These are phyloP conservation scores for Nephrotoma guestfalica DNA, from an alignment of 2,888 invertebrate genomes.

Conservation along the genomic window DNA sequence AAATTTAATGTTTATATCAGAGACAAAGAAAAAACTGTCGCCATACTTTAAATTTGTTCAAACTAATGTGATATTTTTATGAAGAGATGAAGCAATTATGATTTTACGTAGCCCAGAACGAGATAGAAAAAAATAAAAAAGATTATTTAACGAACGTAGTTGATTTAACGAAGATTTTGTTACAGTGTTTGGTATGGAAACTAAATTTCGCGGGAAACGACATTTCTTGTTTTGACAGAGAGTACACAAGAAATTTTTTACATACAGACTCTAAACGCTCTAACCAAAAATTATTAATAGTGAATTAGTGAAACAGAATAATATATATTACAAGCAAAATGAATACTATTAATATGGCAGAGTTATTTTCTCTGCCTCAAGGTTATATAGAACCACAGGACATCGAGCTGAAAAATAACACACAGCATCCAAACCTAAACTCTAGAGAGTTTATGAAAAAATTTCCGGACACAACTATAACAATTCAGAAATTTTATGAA, in stretches of 20 bases:
- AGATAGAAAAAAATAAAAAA: neutral
- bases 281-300: neutral
- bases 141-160: neutral
- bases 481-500: conserved; percentile 26
- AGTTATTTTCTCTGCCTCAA: conserved; percentile 15
- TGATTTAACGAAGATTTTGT: neutral
- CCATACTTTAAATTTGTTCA: neutral
- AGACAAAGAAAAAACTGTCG: conserved; percentile 1
- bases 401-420: conserved; percentile 18
- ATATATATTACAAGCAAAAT: neutral
- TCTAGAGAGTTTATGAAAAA: conserved; percentile 26
- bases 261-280: no score
- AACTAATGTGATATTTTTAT: neutral
- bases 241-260: neutral
- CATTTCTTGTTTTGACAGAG: neutral
- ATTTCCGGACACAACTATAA: conserved; percentile 20
- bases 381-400: conserved; percentile 23
- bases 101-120: neutral
- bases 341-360: neutral
- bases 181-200: neutral
- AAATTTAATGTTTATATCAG: neutral
- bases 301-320: neutral
- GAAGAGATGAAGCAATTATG: neutral
- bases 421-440: conserved; percentile 30
- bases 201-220: neutral